Conservation (phyloP, 1,140 invertebrate species). For the Lepidurus arcticus region DNA sequence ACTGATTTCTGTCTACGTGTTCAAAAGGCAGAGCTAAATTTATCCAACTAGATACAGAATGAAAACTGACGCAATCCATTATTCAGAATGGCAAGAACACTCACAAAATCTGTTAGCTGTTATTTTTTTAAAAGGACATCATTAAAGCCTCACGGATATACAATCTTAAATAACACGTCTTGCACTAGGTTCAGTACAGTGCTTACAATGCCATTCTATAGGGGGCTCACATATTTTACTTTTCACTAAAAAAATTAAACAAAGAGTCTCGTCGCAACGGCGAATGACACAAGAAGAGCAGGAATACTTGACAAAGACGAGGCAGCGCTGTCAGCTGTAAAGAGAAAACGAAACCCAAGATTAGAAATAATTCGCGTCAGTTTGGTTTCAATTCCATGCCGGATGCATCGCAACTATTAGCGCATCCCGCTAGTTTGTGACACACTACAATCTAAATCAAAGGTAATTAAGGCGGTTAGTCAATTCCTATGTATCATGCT, state of each 20-base stretch:
- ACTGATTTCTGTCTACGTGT: background rate
- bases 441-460: background rate
- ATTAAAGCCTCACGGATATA: conserved; percentile 14
- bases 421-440: background rate
- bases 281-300: background rate
- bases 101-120: conserved; percentile 10
- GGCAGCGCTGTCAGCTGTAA: background rate
- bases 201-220: conserved; percentile 12
- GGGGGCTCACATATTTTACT: background rate
- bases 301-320: background rate
- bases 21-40: conserved; percentile 11
- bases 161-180: conserved; percentile 15
- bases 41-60: background rate
- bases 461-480: background rate
- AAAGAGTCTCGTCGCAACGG: background rate
- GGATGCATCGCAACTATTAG: background rate
- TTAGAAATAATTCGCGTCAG: background rate
- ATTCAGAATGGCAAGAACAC: conserved; percentile 2
- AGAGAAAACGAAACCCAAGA: background rate
- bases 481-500: too few species aligned
- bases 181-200: background rate
- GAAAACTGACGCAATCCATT: conserved; percentile 8
- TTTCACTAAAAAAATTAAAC: background rate
- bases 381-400: background rate
- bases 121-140: background rate